Base-by-base conservation (phyloP, 2,888 invertebrate genomes). In the Philereme vetulata region DNA sequence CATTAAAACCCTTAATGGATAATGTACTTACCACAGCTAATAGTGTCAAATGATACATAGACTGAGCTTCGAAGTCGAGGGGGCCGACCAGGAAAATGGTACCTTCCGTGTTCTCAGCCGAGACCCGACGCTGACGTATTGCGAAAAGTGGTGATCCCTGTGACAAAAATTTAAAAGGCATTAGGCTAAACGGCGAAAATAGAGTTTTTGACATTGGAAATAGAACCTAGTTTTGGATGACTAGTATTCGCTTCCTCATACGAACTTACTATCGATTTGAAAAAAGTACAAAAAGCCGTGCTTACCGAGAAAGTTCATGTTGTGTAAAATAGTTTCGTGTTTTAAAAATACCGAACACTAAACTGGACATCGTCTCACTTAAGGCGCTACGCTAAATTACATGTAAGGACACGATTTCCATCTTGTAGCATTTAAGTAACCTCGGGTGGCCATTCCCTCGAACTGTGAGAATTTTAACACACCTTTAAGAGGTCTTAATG, bases 51-150 rank as follows among this genome's bases (percentile, higher is more conserved):
- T 96, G 96, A 86, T 97, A 97, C 93, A 97, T 96, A 53, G 97
- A 96, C 84, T 96, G 96, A 53, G 95, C 96, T 82, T 98, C 98
- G 78, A 97, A 98, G 87, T 98, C 98, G 74, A 98, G 88, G 66
- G 95, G 94, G 53, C 96, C 96, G 56, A 95, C 93, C 46, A 97
- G 89, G 73, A 96, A 94, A 75, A 97, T 95, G 4, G 96, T 95
- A 47, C 96, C 97, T 79, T 96, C 95, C 8, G 96, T 96, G 75
- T 96, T 95, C 73, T 95, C 95, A 4, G 95, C 93, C 7, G 95
- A 95, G 45, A 95, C 94, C 65, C 96, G 94, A 70, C 95, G 94
- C 79, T 97, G 96, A 66, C 96, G 94, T 72, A 97, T 95, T 60
- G 96, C 96, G 80, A 97, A 96, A 63, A 96, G 93, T 51, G 95